These are phyloP conservation scores for Caradrina clavipalpis DNA, from an alignment of 2,888 invertebrate species.

Conservation along the genomic window DNA sequence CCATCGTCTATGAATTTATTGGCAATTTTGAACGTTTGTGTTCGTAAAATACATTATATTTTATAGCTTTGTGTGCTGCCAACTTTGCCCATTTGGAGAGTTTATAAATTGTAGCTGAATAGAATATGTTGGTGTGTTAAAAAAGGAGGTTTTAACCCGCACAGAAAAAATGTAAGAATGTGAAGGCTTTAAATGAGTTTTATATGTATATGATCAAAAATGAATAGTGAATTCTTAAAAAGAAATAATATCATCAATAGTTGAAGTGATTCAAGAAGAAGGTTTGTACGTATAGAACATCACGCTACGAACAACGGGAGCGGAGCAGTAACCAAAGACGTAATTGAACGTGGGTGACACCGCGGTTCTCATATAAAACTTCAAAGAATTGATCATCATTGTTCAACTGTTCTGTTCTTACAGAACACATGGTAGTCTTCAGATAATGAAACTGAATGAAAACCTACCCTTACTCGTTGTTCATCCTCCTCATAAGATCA, in stretches of 20 bases:
- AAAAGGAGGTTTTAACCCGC: not conserved
- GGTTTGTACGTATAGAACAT: too few relatives aligned
- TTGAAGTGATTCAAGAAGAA: too few relatives aligned
- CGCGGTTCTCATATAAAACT: not conserved
- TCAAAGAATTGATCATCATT: not conserved
- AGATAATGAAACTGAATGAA: slow-evolving; percentile 6
- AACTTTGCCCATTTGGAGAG: not conserved
- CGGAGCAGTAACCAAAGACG: too few relatives aligned
- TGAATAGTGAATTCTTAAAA: too few relatives aligned
- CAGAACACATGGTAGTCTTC: not conserved
- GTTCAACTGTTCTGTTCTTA: too few relatives aligned
- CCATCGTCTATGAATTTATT: slow-evolving; percentile 40
- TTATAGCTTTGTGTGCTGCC: slow-evolving; percentile 5
- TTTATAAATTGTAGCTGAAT: too few relatives aligned
- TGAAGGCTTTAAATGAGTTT: not conserved
- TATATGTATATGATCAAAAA: too few relatives aligned
- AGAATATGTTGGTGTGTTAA: too few relatives aligned
- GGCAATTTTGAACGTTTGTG: slow-evolving; percentile 26
- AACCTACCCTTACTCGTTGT: not conserved
- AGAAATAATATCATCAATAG: too few relatives aligned
- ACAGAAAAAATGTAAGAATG: slow-evolving; percentile 3
- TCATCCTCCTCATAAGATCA: not conserved
- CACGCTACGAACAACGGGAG: too few relatives aligned
- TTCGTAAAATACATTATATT: slow-evolving; percentile 23
- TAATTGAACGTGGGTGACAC: too few relatives aligned